phyloP scores from a whole-genome alignment of 2,113 vertebrate genomes.

The Sitta europaea region DNA sequence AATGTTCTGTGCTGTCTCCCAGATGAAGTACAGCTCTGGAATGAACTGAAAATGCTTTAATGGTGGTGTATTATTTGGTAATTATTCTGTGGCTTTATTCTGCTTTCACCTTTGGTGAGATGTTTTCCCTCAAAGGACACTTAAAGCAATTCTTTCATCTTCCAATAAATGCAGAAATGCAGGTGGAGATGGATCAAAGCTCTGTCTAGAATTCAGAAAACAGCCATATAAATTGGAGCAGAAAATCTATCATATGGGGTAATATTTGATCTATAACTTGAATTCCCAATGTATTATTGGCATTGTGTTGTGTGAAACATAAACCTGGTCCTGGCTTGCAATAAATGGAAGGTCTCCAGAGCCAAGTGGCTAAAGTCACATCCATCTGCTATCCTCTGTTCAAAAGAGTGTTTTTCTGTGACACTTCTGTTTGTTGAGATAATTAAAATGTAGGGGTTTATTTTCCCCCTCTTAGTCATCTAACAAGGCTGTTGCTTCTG shows the following conservation, averaged over 20 bases:
- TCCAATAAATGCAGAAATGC: background rate
- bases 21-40: background rate
- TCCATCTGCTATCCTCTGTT: background rate
- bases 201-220: background rate
- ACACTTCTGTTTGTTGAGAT: background rate
- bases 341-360: background rate
- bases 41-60: background rate
- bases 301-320: background rate
- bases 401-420: background rate
- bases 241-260: background rate
- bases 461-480: background rate
- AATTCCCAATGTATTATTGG: background rate
- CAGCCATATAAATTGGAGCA: background rate
- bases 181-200: background rate
- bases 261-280: background rate
- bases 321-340: background rate
- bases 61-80: background rate
- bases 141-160: background rate
- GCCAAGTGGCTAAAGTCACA: background rate
- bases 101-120: background rate
- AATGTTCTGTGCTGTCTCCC: background rate
- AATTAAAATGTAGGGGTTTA: background rate
- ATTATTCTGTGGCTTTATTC: background rate
- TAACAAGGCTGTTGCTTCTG: background rate
- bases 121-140: background rate